These are phyloP conservation scores for Manis javanica DNA, from an alignment of 2,797 vertebrate species.

Conservation along the genomic window DNA sequence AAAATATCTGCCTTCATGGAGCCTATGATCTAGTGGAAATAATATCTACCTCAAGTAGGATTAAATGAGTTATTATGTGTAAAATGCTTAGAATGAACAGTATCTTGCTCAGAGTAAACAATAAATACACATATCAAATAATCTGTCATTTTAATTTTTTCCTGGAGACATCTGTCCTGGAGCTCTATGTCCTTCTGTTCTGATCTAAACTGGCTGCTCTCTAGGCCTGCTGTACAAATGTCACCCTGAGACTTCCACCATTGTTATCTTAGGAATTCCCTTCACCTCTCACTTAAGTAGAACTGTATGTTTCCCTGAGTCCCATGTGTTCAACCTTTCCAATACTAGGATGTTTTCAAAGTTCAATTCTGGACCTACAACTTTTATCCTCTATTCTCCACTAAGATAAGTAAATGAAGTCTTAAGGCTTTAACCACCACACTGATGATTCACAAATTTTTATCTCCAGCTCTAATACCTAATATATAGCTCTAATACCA, in stretches of 20 bases:
- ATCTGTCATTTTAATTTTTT: not conserved
- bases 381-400: not conserved
- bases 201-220: not conserved
- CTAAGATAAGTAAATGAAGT: not conserved
- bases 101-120: not conserved
- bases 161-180: not conserved
- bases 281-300: not conserved
- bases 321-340: not conserved
- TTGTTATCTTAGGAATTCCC: not conserved
- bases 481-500: not conserved
- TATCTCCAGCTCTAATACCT: not conserved
- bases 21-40: not conserved
- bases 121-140: not conserved
- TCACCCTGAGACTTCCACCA: not conserved
- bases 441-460: not conserved
- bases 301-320: not conserved
- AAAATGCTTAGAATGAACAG: not conserved
- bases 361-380: not conserved
- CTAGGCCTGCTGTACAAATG: not conserved
- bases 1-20: not conserved
- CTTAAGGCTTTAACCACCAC: not conserved
- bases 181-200: not conserved
- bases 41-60: not conserved
- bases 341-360: not conserved
- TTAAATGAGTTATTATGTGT: not conserved